Conservation (phyloP, 2,797 vertebrate species). For the Gambusia yucatana region DNA sequence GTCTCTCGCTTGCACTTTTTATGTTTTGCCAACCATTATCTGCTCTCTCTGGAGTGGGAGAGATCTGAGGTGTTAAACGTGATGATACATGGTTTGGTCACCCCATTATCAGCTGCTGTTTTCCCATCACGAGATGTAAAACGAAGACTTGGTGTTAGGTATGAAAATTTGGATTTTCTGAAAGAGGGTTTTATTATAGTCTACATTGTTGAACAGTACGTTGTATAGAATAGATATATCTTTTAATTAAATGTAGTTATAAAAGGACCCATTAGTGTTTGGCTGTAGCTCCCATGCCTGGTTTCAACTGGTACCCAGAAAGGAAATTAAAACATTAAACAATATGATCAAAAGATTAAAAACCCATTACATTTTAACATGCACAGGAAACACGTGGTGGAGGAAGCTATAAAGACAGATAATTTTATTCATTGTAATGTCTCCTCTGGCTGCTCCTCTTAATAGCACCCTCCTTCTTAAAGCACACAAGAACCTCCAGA, state of each 20-base stretch:
- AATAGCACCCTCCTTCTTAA: background rate
- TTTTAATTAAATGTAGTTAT: background rate
- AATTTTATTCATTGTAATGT: background rate
- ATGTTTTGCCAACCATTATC: conserved; percentile 17
- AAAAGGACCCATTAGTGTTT: background rate
- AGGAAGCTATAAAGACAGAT: background rate
- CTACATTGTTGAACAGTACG: conserved; percentile 7
- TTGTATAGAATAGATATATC: conserved; percentile 58
- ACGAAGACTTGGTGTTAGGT: conserved; percentile 24
- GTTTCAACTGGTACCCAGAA: background rate
- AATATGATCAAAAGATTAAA: background rate
- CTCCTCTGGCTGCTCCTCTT: background rate
- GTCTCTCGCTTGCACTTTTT: conserved; percentile 50
- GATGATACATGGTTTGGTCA: conserved; percentile 66
- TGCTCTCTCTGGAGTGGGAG: conserved; percentile 5
- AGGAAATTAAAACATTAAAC: background rate
- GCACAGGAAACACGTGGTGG: background rate
- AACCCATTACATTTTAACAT: background rate
- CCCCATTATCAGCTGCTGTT: conserved; percentile 77
- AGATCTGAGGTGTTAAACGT: conserved; percentile 41
- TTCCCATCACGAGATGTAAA: conserved; percentile 35
- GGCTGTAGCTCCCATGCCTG: background rate
- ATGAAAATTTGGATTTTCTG: background rate
- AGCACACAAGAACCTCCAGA: background rate
- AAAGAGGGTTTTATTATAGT: conserved; percentile 11